Conservation (phyloP, 2,888 invertebrate genomes). For the Chironomus riparius region DNA sequence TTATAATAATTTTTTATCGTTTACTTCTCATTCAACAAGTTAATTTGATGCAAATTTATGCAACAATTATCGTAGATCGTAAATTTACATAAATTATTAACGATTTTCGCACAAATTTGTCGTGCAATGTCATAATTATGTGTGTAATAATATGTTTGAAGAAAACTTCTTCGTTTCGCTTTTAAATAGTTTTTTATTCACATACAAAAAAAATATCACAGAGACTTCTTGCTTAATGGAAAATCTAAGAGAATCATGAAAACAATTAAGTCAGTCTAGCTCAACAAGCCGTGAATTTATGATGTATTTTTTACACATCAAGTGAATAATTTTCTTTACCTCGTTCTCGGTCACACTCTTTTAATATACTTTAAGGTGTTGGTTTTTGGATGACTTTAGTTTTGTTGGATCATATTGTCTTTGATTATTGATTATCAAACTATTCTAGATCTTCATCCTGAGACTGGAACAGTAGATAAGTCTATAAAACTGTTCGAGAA, state of each 20-base stretch:
- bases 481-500: too few relatives aligned
- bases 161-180: too few relatives aligned
- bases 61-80: not conserved
- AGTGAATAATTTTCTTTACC: not conserved
- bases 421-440: too few relatives aligned
- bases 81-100: not conserved
- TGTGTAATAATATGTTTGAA: not conserved
- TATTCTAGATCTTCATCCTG: too few relatives aligned
- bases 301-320: not conserved
- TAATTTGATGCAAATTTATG: not conserved
- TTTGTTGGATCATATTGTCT: too few relatives aligned
- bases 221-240: not conserved
- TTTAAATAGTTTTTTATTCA: not conserved
- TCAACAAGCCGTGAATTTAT: slow-evolving; percentile 18
- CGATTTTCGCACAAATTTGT: not conserved
- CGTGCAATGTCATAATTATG: not conserved
- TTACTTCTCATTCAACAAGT: not conserved
- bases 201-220: not conserved
- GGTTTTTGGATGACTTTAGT: too few relatives aligned
- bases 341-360: not conserved
- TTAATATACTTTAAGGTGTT: too few relatives aligned
- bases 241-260: not conserved
- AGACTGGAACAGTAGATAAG: too few relatives aligned
- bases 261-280: not conserved
- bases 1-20: not conserved